These are phyloP conservation scores for Coelinius sp. DNA, from an alignment of 2,888 invertebrate genomes.

Conservation along the genomic window DNA sequence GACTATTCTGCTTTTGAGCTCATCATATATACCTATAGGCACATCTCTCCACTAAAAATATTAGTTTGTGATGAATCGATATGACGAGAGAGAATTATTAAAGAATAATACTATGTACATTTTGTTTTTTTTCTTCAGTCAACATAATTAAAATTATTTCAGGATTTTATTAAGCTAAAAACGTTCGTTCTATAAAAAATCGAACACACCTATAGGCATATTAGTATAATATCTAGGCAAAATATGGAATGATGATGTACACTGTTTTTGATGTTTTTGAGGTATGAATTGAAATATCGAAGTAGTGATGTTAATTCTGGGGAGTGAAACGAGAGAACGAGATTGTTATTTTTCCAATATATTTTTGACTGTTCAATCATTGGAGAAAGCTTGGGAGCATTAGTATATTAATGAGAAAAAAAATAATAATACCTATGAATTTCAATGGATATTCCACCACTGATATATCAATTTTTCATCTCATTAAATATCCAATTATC, in stretches of 20 bases:
- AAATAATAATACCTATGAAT: too few species aligned
- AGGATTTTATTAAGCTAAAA: neutral
- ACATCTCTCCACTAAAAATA: conserved; percentile 18
- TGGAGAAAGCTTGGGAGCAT: too few species aligned
- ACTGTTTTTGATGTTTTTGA: neutral
- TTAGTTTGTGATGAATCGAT: neutral
- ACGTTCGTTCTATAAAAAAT: neutral
- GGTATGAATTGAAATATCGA: neutral
- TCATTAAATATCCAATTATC: too few species aligned
- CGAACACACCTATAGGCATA: conserved; percentile 9
- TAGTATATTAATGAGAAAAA: conserved; percentile 14
- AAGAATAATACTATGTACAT: neutral
- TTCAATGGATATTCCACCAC: too few species aligned
- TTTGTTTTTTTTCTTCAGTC: conserved; percentile 2
- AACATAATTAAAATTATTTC: neutral
- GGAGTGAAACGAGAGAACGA: neutral
- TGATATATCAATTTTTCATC: too few species aligned
- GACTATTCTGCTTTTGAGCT: conserved; percentile 2
- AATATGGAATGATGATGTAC: neutral
- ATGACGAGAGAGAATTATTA: neutral
- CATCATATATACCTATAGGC: conserved; percentile 15
- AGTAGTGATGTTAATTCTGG: too few species aligned
- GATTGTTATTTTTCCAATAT: too few species aligned
- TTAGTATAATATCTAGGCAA: neutral
- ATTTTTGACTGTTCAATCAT: neutral